These are phyloP conservation scores for Chironomus striatipennis DNA, from an alignment of 1,140 invertebrate genomes.

Conservation along the genomic window DNA sequence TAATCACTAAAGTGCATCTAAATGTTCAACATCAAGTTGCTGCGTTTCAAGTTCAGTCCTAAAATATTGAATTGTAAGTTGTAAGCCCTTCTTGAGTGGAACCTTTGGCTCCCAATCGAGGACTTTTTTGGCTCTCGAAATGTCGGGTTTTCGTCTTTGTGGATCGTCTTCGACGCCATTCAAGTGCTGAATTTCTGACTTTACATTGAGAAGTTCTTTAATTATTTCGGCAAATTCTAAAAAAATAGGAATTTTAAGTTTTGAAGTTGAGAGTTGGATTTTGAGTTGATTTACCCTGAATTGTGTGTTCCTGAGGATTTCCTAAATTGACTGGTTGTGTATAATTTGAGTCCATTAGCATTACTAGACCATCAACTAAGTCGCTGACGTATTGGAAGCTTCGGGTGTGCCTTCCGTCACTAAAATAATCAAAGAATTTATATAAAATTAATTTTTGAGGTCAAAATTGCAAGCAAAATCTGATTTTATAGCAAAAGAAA, in stretches of 20 bases:
- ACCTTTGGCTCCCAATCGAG: slow-evolving; percentile 94
- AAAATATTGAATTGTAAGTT: slow-evolving; percentile 88
- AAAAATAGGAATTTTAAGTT: slow-evolving; percentile 29
- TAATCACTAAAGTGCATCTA: no score
- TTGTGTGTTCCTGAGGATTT: slow-evolving; percentile 96
- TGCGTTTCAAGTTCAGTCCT: slow-evolving; percentile 67
- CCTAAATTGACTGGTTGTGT: slow-evolving; percentile 92
- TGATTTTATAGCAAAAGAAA: no score
- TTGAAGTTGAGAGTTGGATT: neutral
- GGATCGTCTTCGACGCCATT: slow-evolving; percentile 92
- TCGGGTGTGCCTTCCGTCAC: slow-evolving; percentile 90
- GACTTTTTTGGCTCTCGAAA: slow-evolving; percentile 73
- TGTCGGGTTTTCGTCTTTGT: slow-evolving; percentile 86
- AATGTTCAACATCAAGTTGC: neutral
- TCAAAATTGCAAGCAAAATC: no score
- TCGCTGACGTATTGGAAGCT: slow-evolving; percentile 99
- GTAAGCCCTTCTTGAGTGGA: slow-evolving; percentile 68
- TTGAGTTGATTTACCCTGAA: slow-evolving; percentile 59
- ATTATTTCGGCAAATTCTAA: slow-evolving; percentile 92
- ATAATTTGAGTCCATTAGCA: slow-evolving; percentile 91
- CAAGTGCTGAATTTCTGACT: slow-evolving; percentile 72
- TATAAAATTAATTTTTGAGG: no score
- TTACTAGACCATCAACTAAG: slow-evolving; percentile 88
- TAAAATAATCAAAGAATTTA: no score
- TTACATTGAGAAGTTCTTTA: slow-evolving; percentile 73